These are phyloP conservation scores for Eupithecia pulchellata DNA, from an alignment of 2,888 invertebrate genomes.

Conservation along the genomic window DNA sequence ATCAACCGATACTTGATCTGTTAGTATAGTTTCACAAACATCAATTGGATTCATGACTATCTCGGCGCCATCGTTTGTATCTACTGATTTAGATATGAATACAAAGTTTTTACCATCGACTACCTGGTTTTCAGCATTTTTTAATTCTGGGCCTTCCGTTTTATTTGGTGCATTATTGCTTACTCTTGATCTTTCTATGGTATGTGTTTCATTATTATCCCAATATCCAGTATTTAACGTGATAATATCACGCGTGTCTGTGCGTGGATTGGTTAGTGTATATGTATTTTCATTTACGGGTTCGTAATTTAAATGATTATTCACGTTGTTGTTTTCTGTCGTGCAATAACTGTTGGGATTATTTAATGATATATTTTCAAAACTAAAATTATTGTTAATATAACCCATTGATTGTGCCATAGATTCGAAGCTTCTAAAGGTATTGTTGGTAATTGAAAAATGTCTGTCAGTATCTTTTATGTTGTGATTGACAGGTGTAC, in stretches of 20 bases:
- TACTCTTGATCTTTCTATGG: slow-evolving; percentile 19
- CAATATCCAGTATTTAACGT: not conserved
- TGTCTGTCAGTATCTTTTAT: not conserved
- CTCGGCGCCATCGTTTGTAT: slow-evolving; percentile 21
- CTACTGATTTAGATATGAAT: slow-evolving; percentile 32
- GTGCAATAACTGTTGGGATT: not conserved
- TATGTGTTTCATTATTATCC: slow-evolving; percentile 26
- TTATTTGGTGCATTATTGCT: not conserved
- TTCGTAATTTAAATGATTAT: slow-evolving; percentile 9
- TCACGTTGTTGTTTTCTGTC: not conserved
- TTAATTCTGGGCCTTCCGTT: not conserved
- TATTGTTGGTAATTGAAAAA: not conserved
- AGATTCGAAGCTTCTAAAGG: slow-evolving; percentile 14
- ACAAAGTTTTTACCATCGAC: slow-evolving; percentile 21
- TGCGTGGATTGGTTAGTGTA: slow-evolving; percentile 12
- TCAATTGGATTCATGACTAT: slow-evolving; percentile 31
- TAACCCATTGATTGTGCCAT: slow-evolving; percentile 19
- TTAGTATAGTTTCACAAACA: slow-evolving; percentile 36
- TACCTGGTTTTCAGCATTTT: not conserved
- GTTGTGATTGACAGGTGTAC: slow-evolving; percentile 19
- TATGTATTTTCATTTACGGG: slow-evolving; percentile 29
- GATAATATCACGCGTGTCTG: not conserved
- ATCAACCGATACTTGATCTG: slow-evolving; percentile 18
- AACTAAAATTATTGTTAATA: slow-evolving; percentile 7
- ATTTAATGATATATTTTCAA: not conserved